Conservation (phyloP, 1,140 invertebrate genomes). For the Microplitis mediator region DNA sequence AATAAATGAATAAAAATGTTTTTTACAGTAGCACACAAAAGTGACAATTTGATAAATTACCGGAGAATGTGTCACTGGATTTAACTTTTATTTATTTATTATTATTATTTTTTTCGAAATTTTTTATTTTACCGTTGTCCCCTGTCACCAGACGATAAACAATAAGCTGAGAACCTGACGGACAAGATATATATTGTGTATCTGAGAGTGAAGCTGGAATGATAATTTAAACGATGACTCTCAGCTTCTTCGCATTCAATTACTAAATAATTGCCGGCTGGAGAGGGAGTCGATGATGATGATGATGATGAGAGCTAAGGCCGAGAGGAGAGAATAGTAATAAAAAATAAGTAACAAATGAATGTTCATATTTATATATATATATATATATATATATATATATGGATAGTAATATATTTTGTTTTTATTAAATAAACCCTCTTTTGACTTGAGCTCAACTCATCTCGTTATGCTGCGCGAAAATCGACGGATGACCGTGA, state of each 20-base stretch:
- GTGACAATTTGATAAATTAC: too few relatives aligned
- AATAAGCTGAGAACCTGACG: constrained; percentile 37
- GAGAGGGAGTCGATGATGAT: constrained; percentile 30
- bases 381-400: constrained; percentile 22
- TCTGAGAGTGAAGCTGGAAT: constrained; percentile 39
- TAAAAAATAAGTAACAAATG: not conserved
- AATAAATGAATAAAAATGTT: not conserved
- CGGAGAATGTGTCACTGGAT: too few relatives aligned
- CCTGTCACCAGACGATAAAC: constrained; percentile 44
- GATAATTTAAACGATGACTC: constrained; percentile 62
- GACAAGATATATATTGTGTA: constrained; percentile 10
- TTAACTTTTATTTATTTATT: not conserved
- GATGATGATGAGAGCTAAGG: not conserved
- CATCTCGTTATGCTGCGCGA: constrained; percentile 27
- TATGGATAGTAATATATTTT: not conserved
- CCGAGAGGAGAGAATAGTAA: constrained; percentile 1
- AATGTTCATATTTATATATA: constrained; percentile 26
- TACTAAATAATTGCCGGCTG: constrained; percentile 59
- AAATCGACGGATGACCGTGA: constrained; percentile 52
- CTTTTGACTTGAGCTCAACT: too few relatives aligned
- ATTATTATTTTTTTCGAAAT: not conserved
- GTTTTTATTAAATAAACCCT: constrained; percentile 20
- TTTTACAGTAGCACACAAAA: too few relatives aligned
- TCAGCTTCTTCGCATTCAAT: constrained; percentile 58
- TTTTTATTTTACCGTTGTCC: constrained; percentile 31